Evolutionary conservation across 2,797 vertebrate genomes (phyloP).

Genomic region (Tenualosa ilisha): DNA sequence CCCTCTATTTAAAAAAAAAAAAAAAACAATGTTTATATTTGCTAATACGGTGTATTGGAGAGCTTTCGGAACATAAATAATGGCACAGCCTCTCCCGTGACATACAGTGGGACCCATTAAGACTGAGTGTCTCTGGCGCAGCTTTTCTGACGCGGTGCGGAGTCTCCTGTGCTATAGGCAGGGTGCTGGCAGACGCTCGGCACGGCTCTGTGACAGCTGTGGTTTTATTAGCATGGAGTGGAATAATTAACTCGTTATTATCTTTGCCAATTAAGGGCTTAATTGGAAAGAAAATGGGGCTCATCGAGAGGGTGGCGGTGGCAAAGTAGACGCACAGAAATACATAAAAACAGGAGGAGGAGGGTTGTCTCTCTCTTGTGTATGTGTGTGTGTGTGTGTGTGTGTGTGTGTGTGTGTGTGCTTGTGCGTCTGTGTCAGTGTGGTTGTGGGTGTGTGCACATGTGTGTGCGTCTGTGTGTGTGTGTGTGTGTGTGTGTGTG

Average conservation of each 20-base stretch:
- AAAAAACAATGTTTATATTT: constrained; percentile 2
- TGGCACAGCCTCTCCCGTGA: neutral
- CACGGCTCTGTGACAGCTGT: constrained; percentile 47
- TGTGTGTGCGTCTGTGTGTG: neutral
- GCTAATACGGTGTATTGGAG: neutral
- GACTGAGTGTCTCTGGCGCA: neutral
- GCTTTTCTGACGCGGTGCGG: neutral
- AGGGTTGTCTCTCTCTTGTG: neutral
- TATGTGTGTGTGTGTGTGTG: neutral
- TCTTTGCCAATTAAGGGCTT: constrained; percentile 51
- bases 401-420: neutral
- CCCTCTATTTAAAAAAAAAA: neutral
- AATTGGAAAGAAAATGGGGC: constrained; percentile 48
- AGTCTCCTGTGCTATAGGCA: constrained; percentile 3
- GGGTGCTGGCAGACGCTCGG: neutral
- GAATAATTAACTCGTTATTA: constrained; percentile 52
- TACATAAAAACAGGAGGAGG: constrained; percentile 22
- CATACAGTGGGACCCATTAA: neutral
- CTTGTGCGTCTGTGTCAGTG: neutral
- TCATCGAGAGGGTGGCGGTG: constrained; percentile 19
- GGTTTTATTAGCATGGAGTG: constrained; percentile 51
- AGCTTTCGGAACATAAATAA: neutral
- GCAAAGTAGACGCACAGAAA: neutral
- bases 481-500: neutral
- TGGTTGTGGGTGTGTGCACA: neutral